Percentiles rank a stretch among this genome's conserved stretches.
Evolutionary conservation across 2,888 invertebrate genomes (phyloP).

Genomic region (Nephrocerus scutellatus): DNA sequence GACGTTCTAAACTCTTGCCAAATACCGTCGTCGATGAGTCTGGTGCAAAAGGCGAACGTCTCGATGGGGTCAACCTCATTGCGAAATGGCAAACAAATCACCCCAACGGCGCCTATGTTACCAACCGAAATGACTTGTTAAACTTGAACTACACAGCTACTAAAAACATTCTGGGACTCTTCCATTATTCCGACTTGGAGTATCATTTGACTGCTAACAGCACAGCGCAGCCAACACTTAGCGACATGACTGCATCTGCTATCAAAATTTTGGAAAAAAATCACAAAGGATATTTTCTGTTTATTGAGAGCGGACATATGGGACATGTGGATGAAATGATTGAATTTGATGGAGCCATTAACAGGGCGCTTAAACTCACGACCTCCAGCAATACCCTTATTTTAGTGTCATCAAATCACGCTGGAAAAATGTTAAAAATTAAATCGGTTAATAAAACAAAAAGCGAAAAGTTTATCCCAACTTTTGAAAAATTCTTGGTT

Average conservation of each 20-base stretch:
- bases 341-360: constrained; percentile 64
- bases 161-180: constrained; percentile 53
- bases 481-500: too few species aligned
- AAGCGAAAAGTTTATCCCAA: too few species aligned
- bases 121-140: constrained; percentile 53
- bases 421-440: constrained; percentile 71
- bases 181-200: constrained; percentile 50
- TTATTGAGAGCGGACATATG: constrained; percentile 62
- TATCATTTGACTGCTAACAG: constrained; percentile 51
- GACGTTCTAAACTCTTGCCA: constrained; percentile 59
- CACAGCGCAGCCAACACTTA: constrained; percentile 53
- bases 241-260: constrained; percentile 60
- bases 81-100: constrained; percentile 58
- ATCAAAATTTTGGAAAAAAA: constrained; percentile 55
- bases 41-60: constrained; percentile 51
- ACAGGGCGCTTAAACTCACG: constrained; percentile 55
- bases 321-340: constrained; percentile 72
- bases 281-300: constrained; percentile 53
- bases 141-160: constrained; percentile 44
- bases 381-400: constrained; percentile 65
- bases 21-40: constrained; percentile 48
- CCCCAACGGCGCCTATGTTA: constrained; percentile 52
- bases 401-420: constrained; percentile 71
- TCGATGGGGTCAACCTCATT: constrained; percentile 60
- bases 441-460: too few species aligned